These are phyloP conservation scores for Drosophila persimilis DNA, from an alignment of 1,140 invertebrate genomes.

Conservation along the genomic window DNA sequence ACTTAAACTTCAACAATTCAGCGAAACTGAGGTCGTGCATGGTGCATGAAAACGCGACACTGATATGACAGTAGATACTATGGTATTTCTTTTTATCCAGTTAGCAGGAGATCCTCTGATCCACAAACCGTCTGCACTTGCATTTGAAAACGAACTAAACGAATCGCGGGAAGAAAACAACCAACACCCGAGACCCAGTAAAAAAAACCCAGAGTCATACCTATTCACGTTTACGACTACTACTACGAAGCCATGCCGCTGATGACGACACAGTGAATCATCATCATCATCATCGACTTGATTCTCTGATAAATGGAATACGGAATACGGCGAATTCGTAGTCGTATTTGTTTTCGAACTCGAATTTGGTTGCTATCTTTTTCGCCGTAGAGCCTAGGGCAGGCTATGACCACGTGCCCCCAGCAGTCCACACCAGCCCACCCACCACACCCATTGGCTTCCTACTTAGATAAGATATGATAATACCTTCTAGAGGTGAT, in stretches of 20 bases:
- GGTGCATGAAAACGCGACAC: constrained; percentile 20
- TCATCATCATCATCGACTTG: not conserved
- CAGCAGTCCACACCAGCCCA: not conserved
- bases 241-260: constrained; percentile 5
- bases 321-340: constrained; percentile 23
- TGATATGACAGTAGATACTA: no score
- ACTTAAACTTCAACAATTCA: constrained; percentile 50
- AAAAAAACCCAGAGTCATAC: constrained; percentile 29
- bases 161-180: constrained; percentile 66
- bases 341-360: not conserved
- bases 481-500: no score
- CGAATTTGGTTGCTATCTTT: constrained; percentile 5
- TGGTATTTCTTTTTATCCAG: no score
- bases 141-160: constrained; percentile 65
- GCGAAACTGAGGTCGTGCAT: constrained; percentile 55
- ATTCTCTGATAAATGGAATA: constrained; percentile 39
- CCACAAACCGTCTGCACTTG: constrained; percentile 63
- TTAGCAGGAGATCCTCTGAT: no score
- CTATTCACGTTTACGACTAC: constrained; percentile 26
- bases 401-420: constrained; percentile 41
- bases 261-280: constrained; percentile 57
- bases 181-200: constrained; percentile 37
- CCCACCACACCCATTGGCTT: constrained; percentile 13
- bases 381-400: constrained; percentile 6
- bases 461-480: constrained; percentile 43